These are phyloP conservation scores for Toxonevra muliebris DNA, from an alignment of 2,888 invertebrate species.

Conservation along the genomic window DNA sequence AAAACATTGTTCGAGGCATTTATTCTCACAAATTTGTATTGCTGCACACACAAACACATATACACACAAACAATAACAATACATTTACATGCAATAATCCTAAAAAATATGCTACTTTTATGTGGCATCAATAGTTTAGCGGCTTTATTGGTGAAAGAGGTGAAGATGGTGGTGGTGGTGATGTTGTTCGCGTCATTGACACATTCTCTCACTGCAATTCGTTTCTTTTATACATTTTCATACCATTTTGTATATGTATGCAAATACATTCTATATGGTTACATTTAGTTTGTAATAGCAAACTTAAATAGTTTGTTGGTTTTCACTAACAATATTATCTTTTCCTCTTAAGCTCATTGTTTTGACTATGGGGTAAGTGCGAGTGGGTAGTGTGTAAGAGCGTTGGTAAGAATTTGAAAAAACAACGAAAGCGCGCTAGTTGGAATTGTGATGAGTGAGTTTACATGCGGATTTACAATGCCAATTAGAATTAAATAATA, in stretches of 20 bases:
- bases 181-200: not conserved
- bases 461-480: slow-evolving; percentile 33
- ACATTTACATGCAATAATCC: slow-evolving; percentile 13
- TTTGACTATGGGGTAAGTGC: not conserved
- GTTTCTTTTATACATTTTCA: not conserved
- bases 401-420: not conserved
- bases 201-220: not conserved
- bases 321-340: slow-evolving; percentile 3
- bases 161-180: not conserved
- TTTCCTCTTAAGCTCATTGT: not conserved
- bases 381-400: too few relatives aligned
- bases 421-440: slow-evolving; percentile 13
- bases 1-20: slow-evolving; percentile 2
- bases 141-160: not conserved
- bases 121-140: not conserved
- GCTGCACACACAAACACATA: too few relatives aligned
- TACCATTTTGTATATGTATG: too few relatives aligned
- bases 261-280: too few relatives aligned
- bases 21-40: not conserved
- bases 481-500: slow-evolving; percentile 15
- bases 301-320: not conserved
- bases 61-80: not conserved
- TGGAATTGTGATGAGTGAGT: slow-evolving; percentile 20
- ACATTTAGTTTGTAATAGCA: too few relatives aligned
- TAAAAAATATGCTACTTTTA: slow-evolving; percentile 8